Evolutionary conservation across 1,140 invertebrate genomes (phyloP).

Genomic region (Trachymyrmex cornetzi): DNA sequence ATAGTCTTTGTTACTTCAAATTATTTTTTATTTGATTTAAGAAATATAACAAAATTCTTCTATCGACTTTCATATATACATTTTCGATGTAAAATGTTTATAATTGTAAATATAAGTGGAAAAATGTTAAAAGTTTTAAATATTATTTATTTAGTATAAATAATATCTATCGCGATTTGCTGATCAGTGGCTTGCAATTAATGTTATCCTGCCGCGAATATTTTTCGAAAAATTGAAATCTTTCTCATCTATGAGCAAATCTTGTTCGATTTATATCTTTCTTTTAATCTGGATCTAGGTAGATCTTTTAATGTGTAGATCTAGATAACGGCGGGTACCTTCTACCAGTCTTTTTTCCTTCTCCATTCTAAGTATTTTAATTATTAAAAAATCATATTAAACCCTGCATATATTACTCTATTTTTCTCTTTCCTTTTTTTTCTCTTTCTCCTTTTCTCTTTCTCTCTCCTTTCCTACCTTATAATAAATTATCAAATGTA

Average conservation of each 20-base stretch:
- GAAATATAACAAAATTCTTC: conserved; percentile 31
- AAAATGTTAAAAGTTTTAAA: neutral
- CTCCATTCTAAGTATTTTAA: conserved; percentile 79
- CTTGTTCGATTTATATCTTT: conserved; percentile 61
- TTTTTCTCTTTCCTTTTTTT: neutral
- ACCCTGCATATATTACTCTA: conserved; percentile 76
- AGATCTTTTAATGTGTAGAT: conserved; percentile 65
- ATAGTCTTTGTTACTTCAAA: conserved; percentile 58
- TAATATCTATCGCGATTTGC: conserved; percentile 32
- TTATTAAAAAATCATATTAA: conserved; percentile 77
- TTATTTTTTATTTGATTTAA: conserved; percentile 10
- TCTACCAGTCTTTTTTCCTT: conserved; percentile 83
- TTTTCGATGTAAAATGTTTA: conserved; percentile 18
- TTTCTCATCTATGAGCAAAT: conserved; percentile 73
- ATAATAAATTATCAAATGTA: conserved; percentile 53
- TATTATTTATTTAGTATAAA: conserved; percentile 44
- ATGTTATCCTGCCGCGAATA: conserved; percentile 45
- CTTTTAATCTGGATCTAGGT: conserved; percentile 53
- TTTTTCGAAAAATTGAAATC: conserved; percentile 65
- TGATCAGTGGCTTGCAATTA: conserved; percentile 22
- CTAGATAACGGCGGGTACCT: conserved; percentile 75
- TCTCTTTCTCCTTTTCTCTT: neutral
- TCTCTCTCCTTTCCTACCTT: neutral
- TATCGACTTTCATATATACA: neutral
- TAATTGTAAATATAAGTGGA: neutral